These are phyloP conservation scores for Hesperia comma DNA, from an alignment of 2,888 invertebrate genomes.

Conservation along the genomic window DNA sequence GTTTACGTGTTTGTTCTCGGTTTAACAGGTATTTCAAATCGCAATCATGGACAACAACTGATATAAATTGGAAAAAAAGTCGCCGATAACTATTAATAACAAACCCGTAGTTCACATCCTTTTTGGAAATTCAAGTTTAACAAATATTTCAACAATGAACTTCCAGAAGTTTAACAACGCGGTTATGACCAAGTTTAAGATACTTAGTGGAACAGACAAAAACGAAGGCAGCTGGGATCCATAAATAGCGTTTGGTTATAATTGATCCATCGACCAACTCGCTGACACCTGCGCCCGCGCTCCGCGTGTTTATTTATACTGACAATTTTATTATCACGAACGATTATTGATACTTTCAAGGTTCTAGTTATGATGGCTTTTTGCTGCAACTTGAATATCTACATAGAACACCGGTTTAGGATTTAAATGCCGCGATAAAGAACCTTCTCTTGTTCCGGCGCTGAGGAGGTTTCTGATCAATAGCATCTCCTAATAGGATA, in stretches of 20 bases:
- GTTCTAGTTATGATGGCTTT: not conserved
- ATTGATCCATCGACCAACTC: slow-evolving; percentile 30
- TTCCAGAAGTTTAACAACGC: no score
- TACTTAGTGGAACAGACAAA: slow-evolving; percentile 8
- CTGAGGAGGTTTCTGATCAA: no score
- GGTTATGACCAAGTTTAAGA: not conserved
- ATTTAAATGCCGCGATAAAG: slow-evolving; percentile 3
- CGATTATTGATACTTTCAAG: slow-evolving; percentile 18
- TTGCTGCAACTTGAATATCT: not conserved
- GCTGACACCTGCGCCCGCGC: slow-evolving; percentile 28
- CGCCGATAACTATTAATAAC: no score
- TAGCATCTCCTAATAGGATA: no score
- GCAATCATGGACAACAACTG: no score
- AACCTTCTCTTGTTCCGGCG: no score
- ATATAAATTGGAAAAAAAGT: no score
- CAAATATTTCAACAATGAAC: no score
- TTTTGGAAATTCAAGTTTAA: no score
- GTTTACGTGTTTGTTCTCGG: no score
- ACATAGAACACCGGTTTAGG: not conserved
- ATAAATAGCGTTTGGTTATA: slow-evolving; percentile 29
- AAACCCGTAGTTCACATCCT: no score
- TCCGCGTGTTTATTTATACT: slow-evolving; percentile 29
- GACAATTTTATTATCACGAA: slow-evolving; percentile 29
- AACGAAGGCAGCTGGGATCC: slow-evolving; percentile 22
- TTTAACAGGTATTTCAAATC: no score